These are phyloP conservation scores for Geotrupes spiniger DNA, from an alignment of 2,888 invertebrate genomes.

Conservation along the genomic window DNA sequence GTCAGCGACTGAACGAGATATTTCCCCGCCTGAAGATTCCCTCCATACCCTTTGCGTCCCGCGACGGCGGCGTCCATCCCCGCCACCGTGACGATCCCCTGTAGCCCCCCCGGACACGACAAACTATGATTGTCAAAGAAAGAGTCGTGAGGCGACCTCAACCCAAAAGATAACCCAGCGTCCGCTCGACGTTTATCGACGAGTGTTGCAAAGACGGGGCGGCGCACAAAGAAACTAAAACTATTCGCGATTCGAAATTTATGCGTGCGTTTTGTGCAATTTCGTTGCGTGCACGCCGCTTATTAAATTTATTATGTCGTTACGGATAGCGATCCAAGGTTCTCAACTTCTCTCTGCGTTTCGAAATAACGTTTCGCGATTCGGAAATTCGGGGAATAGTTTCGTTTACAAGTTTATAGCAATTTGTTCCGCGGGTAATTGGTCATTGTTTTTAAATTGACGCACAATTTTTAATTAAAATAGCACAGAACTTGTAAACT, in stretches of 20 bases:
- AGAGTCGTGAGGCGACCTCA: conserved; percentile 44
- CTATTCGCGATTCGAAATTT: conserved; percentile 12
- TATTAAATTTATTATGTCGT: conserved; percentile 13
- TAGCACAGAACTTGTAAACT: no score
- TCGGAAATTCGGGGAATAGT: no score
- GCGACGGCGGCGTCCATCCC: conserved; percentile 43
- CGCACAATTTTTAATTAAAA: no score
- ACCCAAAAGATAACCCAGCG: conserved; percentile 43
- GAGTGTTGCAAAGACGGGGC: neutral
- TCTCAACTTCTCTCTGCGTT: neutral
- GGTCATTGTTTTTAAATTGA: no score
- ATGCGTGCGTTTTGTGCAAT: conserved; percentile 10
- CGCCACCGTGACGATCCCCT: conserved; percentile 28
- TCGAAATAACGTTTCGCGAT: neutral
- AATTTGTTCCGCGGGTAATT: no score
- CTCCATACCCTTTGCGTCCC: conserved; percentile 39
- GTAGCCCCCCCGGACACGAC: conserved; percentile 37
- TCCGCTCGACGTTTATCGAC: conserved; percentile 17
- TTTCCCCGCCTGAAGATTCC: conserved; percentile 41
- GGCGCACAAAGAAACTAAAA: conserved; percentile 13
- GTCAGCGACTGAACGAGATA: conserved; percentile 40
- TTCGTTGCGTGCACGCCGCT: conserved; percentile 11
- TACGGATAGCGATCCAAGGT: conserved; percentile 6
- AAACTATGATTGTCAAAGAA: conserved; percentile 44
- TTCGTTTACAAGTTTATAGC: no score